Conservation (phyloP, 2,113 vertebrate species). For the Cairina moschata region DNA sequence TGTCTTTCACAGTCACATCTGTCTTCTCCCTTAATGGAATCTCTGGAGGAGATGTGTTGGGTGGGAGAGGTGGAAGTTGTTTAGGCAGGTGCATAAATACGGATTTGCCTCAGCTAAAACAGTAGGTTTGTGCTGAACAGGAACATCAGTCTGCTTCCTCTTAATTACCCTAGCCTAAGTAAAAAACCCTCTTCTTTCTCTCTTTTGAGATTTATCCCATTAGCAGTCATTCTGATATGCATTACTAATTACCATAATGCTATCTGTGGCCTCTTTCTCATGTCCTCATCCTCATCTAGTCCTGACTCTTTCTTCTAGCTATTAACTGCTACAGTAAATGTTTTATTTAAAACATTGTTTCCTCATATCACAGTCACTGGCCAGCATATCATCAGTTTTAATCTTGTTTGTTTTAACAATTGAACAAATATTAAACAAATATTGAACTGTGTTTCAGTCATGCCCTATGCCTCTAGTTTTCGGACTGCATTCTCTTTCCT, state of each 20-base stretch:
- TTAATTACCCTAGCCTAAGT: neutral
- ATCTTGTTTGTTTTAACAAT: neutral
- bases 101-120: neutral
- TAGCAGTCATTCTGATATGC: neutral
- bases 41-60: neutral
- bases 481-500: neutral
- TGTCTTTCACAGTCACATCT: neutral
- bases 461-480: neutral
- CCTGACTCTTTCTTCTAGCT: neutral
- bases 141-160: neutral
- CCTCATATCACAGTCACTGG: neutral
- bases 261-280: neutral
- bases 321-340: neutral
- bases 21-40: neutral
- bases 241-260: neutral
- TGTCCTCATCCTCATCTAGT: neutral
- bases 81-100: neutral
- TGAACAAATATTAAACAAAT: constrained; percentile 24
- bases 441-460: neutral
- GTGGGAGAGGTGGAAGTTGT: neutral
- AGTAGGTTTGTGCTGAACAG: neutral
- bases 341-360: neutral
- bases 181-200: neutral
- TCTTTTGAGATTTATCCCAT: neutral
- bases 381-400: neutral